phyloP scores from a whole-genome alignment of 2,113 vertebrate genomes.

The Notiomystis cincta region DNA sequence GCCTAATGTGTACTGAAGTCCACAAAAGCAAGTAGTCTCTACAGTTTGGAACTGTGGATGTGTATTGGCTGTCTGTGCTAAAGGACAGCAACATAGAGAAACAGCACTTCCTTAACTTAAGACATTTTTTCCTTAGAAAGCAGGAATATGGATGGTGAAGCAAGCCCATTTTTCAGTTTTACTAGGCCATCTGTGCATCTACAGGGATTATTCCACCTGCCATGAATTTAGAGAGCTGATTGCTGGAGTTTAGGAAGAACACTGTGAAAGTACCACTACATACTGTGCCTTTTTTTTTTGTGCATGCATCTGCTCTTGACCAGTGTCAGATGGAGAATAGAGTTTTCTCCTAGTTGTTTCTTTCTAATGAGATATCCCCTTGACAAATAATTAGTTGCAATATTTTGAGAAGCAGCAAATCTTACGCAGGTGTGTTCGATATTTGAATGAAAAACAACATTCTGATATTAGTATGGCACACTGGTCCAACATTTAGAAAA shows the following conservation, averaged over 20 bases:
- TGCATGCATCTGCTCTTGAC: not conserved
- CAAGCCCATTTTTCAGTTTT: not conserved
- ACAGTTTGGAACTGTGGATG: not conserved
- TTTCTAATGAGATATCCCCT: not conserved
- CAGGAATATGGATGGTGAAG: not conserved
- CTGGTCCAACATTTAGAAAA: not conserved
- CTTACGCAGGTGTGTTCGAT: not conserved
- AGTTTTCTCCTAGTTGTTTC: not conserved
- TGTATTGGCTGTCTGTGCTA: not conserved
- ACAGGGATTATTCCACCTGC: not conserved
- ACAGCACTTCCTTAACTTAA: not conserved
- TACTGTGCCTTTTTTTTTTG: not conserved
- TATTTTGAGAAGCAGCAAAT: not conserved
- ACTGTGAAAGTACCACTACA: not conserved
- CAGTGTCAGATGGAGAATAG: not conserved
- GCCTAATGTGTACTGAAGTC: not conserved
- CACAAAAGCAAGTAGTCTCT: not conserved
- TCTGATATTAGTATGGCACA: not conserved
- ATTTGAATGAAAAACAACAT: not conserved
- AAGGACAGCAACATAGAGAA: not conserved
- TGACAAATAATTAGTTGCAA: not conserved
- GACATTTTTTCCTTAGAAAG: not conserved
- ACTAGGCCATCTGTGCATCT: not conserved
- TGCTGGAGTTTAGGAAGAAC: not conserved
- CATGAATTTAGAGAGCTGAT: not conserved